A percentile compares a stretch with the other conserved stretches of the same genome.
phyloP scores from a whole-genome alignment of 2,888 invertebrate species.

The Apodemia mormo region DNA sequence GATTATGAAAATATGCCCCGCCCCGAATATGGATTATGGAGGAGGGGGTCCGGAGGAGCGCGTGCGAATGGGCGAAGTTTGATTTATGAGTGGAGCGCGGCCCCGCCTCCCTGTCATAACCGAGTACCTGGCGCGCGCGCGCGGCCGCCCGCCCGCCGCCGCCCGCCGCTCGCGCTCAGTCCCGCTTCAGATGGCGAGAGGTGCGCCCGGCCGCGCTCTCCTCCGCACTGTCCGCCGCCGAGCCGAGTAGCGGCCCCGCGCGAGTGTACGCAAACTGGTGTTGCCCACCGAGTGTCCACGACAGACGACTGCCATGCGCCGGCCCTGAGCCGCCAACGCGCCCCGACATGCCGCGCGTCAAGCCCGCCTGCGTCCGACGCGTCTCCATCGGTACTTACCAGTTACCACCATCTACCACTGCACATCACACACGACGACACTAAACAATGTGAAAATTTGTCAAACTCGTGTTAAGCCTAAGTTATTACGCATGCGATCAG shows the following conservation, averaged over 20 bases:
- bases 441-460: constrained; percentile 42
- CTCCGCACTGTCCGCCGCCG: constrained; percentile 42
- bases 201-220: constrained; percentile 64
- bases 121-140: constrained; percentile 84
- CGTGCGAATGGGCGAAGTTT: constrained; percentile 85
- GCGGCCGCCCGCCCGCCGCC: constrained; percentile 68
- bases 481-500: constrained; percentile 4
- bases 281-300: constrained; percentile 44
- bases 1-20: constrained; percentile 83
- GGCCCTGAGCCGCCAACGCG: constrained; percentile 63
- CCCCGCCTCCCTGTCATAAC: constrained; percentile 87
- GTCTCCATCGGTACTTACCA: constrained; percentile 79
- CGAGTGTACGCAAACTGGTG: constrained; percentile 49
- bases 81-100: constrained; percentile 85
- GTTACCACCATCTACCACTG: constrained; percentile 45
- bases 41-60: constrained; percentile 83
- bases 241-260: constrained; percentile 57
- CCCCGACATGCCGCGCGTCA: constrained; percentile 76
- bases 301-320: constrained; percentile 68
- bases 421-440: constrained; percentile 54
- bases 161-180: constrained; percentile 71
- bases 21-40: constrained; percentile 83
- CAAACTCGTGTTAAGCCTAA: constrained; percentile 34
- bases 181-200: constrained; percentile 81
- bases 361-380: constrained; percentile 80